These are phyloP conservation scores for Actinopyga echinites DNA, from an alignment of 53 echinoderm and acorn worm genomes.

Conservation along the genomic window DNA sequence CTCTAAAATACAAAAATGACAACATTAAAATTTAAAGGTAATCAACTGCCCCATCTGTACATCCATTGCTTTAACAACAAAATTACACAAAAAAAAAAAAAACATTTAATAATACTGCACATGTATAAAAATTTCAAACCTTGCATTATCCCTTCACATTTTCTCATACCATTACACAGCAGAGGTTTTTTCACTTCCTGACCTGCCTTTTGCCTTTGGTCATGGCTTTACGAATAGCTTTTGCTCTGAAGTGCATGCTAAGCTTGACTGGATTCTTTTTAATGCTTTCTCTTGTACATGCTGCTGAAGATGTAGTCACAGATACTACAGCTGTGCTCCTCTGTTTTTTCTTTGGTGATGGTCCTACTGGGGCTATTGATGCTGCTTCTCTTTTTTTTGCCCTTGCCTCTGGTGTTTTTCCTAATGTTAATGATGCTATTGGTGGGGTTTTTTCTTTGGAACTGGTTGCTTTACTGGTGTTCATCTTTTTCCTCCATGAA, in stretches of 20 bases:
- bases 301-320: neutral
- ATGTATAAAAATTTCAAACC: neutral
- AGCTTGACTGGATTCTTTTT: neutral
- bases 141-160: neutral
- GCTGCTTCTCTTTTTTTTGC: neutral
- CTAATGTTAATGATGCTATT: neutral
- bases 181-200: neutral
- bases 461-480: slow-evolving; percentile 1
- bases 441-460: neutral
- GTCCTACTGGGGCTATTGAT: neutral
- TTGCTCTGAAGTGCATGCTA: neutral
- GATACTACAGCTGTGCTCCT: slow-evolving; percentile 5
- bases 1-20: too few species aligned
- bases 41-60: too few species aligned
- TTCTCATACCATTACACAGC: neutral
- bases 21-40: too few species aligned
- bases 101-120: neutral
- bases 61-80: too few species aligned
- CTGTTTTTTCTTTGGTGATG: neutral
- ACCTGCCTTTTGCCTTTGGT: neutral
- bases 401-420: neutral
- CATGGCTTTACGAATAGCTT: neutral
- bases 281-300: too few species aligned
- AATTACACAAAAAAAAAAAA: neutral
- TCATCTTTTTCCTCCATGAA: slow-evolving; percentile 31